A percentile compares a stretch with the other conserved stretches of the same genome.
These are phyloP conservation scores for Perccottus glenii DNA, from an alignment of 2,113 vertebrate genomes.

Conservation along the genomic window DNA sequence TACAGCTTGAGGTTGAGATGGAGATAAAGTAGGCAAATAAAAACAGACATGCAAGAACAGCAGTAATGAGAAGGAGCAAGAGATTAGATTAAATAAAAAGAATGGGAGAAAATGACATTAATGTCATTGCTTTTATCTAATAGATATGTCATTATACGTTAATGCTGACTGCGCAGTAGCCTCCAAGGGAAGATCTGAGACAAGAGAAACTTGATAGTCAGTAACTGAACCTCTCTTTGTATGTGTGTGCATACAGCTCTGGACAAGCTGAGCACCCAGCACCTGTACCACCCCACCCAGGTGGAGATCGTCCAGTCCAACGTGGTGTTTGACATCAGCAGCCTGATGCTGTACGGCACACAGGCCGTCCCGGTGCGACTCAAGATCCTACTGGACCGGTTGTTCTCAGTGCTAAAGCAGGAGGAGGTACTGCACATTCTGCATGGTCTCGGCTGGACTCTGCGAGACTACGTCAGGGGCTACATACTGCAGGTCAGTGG, in stretches of 20 bases:
- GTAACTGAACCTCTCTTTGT: conserved; percentile 68
- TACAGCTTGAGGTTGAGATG: conserved; percentile 12
- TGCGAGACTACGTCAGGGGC: conserved; percentile 96
- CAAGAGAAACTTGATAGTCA: conserved; percentile 88
- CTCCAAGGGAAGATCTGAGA: conserved; percentile 86
- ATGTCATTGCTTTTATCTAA: conserved; percentile 92
- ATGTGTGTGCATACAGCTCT: conserved; percentile 80
- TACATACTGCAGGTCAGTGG: conserved; percentile 92
- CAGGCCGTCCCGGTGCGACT: conserved; percentile 94
- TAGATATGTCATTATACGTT: conserved; percentile 88
- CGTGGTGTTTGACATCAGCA: conserved; percentile 98
- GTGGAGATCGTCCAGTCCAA: conserved; percentile 98
- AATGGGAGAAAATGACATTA: conserved; percentile 91
- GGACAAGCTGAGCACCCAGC: conserved; percentile 93
- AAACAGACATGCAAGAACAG: conserved; percentile 34
- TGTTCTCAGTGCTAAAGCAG: conserved; percentile 96
- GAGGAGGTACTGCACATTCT: conserved; percentile 97
- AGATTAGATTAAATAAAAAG: conserved; percentile 87
- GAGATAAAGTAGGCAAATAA: conserved; percentile 76
- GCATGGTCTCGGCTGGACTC: conserved; percentile 95
- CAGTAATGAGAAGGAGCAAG: conserved; percentile 49
- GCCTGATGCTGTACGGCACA: conserved; percentile 97
- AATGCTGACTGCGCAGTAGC: conserved; percentile 89
- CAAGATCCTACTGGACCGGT: conserved; percentile 97
- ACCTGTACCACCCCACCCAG: conserved; percentile 90